A percentile compares a stretch with the other conserved stretches of the same genome.
phyloP scores from a whole-genome alignment of 23 tunicate species.

The Trididemnum clinides region DNA sequence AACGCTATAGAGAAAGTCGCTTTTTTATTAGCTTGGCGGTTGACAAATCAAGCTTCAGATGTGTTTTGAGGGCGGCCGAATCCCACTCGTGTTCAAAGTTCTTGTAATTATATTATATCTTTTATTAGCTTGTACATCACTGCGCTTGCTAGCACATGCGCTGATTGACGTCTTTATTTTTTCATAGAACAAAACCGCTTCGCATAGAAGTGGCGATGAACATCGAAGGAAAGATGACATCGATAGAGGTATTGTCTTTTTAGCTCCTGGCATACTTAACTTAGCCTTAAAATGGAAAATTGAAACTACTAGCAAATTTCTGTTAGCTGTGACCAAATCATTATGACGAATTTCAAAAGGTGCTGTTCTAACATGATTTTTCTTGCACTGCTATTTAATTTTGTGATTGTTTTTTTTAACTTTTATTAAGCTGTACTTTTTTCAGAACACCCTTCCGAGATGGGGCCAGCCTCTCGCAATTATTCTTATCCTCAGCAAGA shows the following conservation, averaged over 20 bases:
- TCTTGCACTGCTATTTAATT: too few relatives aligned
- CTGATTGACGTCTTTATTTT: not conserved
- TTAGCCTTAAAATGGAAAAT: too few relatives aligned
- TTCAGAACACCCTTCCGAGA: not conserved
- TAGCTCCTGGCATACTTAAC: too few relatives aligned
- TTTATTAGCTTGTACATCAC: not conserved
- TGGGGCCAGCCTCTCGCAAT: not conserved
- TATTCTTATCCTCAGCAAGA: conserved; percentile 12
- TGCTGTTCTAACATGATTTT: too few relatives aligned
- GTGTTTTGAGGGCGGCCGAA: not conserved
- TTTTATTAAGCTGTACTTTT: not conserved
- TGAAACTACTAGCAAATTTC: too few relatives aligned
- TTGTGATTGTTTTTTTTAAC: not conserved
- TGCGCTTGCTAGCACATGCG: not conserved
- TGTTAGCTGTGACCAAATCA: too few relatives aligned
- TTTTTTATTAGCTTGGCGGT: not conserved
- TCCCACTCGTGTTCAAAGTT: too few relatives aligned
- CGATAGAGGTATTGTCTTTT: not conserved
- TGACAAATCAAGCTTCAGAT: not conserved
- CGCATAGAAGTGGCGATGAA: not conserved
- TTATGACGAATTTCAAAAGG: too few relatives aligned
- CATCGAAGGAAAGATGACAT: not conserved
- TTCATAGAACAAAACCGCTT: not conserved
- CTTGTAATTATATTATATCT: not conserved
- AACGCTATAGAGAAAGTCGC: not conserved